Evolutionary conservation across 1,140 invertebrate genomes (phyloP).

Genomic region (Ooceraea biroi): DNA sequence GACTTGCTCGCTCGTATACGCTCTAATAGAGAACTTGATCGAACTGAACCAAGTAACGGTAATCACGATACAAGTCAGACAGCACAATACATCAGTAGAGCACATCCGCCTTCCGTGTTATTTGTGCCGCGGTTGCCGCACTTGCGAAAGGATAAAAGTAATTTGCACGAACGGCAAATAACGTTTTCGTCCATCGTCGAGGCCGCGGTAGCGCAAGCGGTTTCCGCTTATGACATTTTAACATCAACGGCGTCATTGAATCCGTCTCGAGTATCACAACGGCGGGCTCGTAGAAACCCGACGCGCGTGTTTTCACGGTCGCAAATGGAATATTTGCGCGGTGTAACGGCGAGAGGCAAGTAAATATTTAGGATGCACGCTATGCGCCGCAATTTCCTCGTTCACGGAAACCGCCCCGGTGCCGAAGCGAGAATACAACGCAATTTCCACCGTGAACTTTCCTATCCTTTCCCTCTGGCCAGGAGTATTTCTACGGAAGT

Average conservation of each 20-base stretch:
- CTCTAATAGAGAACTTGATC: constrained; percentile 31
- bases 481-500: constrained; percentile 3
- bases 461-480: constrained; percentile 21
- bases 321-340: constrained; percentile 73
- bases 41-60: constrained; percentile 37
- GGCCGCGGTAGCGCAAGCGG: constrained; percentile 30
- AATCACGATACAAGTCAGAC: constrained; percentile 40
- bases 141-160: constrained; percentile 45
- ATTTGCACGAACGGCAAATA: constrained; percentile 56
- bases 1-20: constrained; percentile 47
- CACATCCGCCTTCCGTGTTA: constrained; percentile 2
- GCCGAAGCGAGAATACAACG: constrained; percentile 66
- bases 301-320: constrained; percentile 70
- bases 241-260: constrained; percentile 55
- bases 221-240: constrained; percentile 61
- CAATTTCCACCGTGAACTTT: constrained; percentile 71
- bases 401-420: constrained; percentile 33
- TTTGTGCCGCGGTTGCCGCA: constrained; percentile 11
- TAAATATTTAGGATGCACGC: constrained; percentile 76
- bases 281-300: constrained; percentile 38
- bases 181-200: constrained; percentile 39
- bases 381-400: constrained; percentile 70
- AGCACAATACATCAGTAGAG: constrained; percentile 19
- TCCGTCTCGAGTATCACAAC: constrained; percentile 43
- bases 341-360: constrained; percentile 71